These are phyloP conservation scores for Phaethon lepturus DNA, from an alignment of 2,113 vertebrate species.

Conservation along the genomic window DNA sequence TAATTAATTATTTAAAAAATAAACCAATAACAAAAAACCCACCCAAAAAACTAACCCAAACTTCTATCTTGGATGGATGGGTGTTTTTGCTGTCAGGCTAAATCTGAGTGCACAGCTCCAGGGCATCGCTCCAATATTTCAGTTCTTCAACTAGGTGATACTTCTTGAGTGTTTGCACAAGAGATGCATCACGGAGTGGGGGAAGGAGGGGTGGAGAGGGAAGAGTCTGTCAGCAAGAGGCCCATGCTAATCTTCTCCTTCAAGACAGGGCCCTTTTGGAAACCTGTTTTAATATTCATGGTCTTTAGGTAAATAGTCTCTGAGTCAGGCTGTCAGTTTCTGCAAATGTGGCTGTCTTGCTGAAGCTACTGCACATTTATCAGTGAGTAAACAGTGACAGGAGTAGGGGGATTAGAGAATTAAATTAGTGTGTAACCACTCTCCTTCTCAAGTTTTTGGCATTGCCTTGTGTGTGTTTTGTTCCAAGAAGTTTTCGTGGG, in stretches of 20 bases:
- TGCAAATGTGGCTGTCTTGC: slow-evolving; percentile 70
- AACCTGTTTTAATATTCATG: slow-evolving; percentile 77
- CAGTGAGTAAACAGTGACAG: slow-evolving; percentile 77
- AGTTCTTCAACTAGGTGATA: slow-evolving; percentile 56
- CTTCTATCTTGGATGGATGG: neutral
- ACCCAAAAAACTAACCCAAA: neutral
- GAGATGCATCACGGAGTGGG: slow-evolving; percentile 40
- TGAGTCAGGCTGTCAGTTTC: slow-evolving; percentile 72
- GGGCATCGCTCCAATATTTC: slow-evolving; percentile 33
- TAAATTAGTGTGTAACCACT: slow-evolving; percentile 76
- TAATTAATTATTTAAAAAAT: neutral
- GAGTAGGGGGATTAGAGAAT: slow-evolving; percentile 76
- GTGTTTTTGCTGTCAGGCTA: neutral
- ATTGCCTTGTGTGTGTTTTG: slow-evolving; percentile 60
- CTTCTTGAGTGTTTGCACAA: slow-evolving; percentile 71
- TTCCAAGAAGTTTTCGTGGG: slow-evolving; percentile 49
- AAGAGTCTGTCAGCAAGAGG: slow-evolving; percentile 64
- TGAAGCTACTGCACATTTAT: slow-evolving; percentile 76
- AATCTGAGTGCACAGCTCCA: slow-evolving; percentile 3
- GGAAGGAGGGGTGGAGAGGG: slow-evolving; percentile 53
- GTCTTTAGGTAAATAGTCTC: slow-evolving; percentile 79
- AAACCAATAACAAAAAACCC: too few relatives aligned
- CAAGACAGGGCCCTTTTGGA: slow-evolving; percentile 63
- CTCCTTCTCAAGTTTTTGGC: slow-evolving; percentile 72
- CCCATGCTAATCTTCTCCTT: slow-evolving; percentile 72